Evolutionary conservation across 1,140 invertebrate species (phyloP).

Genomic region (Calephelis nemesis): DNA sequence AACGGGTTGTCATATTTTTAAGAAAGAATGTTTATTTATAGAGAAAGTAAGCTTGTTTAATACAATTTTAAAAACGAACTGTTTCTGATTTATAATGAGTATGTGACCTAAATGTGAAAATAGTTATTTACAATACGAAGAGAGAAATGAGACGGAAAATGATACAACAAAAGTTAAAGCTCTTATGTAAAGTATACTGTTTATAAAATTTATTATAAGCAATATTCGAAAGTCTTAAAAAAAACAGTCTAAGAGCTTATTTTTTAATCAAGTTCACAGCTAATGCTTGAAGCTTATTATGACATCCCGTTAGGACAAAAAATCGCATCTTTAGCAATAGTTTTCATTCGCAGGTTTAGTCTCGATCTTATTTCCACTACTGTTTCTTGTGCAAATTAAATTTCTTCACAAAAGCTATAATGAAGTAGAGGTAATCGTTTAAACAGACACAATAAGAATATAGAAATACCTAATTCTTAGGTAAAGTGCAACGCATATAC

Average conservation of each 20-base stretch:
- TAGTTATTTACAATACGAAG: no score
- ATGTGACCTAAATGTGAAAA: neutral
- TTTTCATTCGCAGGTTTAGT: constrained; percentile 54
- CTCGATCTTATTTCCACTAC: constrained; percentile 62
- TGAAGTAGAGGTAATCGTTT: constrained; percentile 73
- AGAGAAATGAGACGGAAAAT: no score
- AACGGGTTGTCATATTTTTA: constrained; percentile 26
- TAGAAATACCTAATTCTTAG: constrained; percentile 73
- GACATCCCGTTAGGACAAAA: constrained; percentile 13
- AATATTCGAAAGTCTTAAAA: neutral
- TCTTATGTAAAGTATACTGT: no score
- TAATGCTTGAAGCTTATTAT: neutral
- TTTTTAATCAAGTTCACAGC: neutral
- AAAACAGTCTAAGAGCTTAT: neutral
- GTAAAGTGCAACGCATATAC: constrained; percentile 29
- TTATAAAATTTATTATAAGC: no score
- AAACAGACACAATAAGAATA: constrained; percentile 75
- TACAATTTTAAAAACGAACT: neutral
- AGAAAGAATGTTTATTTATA: neutral
- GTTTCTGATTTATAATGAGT: neutral
- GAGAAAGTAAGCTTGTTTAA: neutral
- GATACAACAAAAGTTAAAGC: no score
- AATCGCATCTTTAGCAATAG: neutral
- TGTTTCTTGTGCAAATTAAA: constrained; percentile 75
- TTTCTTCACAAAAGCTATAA: constrained; percentile 75